These are phyloP conservation scores for Drosophila robusta DNA, from an alignment of 2,888 invertebrate species.

Conservation along the genomic window DNA sequence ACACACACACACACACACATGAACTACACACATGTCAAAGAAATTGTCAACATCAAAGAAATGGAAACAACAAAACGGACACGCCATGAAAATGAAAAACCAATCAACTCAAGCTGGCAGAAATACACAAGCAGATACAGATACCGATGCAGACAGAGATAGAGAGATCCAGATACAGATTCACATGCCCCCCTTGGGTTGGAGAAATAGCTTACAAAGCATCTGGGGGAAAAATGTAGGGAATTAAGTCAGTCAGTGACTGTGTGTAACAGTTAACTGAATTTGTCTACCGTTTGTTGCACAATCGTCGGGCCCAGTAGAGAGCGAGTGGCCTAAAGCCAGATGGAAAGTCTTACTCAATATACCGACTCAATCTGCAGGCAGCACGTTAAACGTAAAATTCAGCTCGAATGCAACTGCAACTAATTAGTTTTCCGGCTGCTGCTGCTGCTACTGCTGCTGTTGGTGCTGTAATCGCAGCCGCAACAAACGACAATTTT, in stretches of 20 bases:
- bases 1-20: neutral
- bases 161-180: constrained; percentile 14
- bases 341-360: constrained; percentile 63
- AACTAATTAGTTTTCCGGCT: constrained; percentile 75
- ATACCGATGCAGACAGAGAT: constrained; percentile 1
- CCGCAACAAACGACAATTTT: constrained; percentile 71
- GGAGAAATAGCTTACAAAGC: constrained; percentile 12
- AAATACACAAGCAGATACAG: constrained; percentile 13
- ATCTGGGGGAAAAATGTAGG: constrained; percentile 63
- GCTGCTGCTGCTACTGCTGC: constrained; percentile 21
- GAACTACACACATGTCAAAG: constrained; percentile 12
- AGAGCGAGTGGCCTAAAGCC: constrained; percentile 29
- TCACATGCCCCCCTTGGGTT: neutral
- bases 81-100: constrained; percentile 44
- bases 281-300: constrained; percentile 67
- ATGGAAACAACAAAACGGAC: constrained; percentile 21
- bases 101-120: constrained; percentile 33
- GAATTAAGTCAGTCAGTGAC: constrained; percentile 78
- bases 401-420: constrained; percentile 70
- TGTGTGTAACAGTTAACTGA: constrained; percentile 79
- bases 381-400: constrained; percentile 53
- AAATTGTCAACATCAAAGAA: constrained; percentile 36
- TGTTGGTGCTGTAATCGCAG: constrained; percentile 62
- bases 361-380: constrained; percentile 45
- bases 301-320: constrained; percentile 56